phyloP scores from a whole-genome alignment of 1,140 invertebrate genomes.

The Heliconius eleuchia region DNA sequence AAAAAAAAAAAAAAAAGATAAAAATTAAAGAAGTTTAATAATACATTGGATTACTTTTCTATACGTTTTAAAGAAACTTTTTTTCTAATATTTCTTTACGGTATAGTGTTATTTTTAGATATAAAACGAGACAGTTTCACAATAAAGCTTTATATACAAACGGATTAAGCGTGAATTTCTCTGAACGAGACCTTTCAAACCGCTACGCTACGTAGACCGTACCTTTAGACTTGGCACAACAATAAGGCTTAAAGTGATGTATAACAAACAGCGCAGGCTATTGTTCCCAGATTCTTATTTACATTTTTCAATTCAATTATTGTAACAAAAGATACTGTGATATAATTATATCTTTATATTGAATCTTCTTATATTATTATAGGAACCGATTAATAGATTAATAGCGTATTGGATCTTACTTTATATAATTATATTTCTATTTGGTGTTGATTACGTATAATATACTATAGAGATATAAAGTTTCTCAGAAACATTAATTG shows the following conservation, averaged over 20 bases:
- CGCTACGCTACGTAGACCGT: not conserved
- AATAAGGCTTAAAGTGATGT: slow-evolving; percentile 25
- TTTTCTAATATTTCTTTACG: not conserved
- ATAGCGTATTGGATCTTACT: not conserved
- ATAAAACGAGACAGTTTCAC: slow-evolving; percentile 10
- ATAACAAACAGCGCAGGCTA: slow-evolving; percentile 19
- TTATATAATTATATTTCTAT: too few relatives aligned
- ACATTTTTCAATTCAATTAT: slow-evolving; percentile 14
- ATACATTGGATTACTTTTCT: not conserved
- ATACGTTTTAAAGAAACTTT: not conserved
- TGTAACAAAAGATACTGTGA: not conserved
- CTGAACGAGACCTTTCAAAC: slow-evolving; percentile 20
- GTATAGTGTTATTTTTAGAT: not conserved
- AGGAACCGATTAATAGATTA: too few relatives aligned
- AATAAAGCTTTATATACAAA: slow-evolving; percentile 12
- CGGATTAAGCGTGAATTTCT: slow-evolving; percentile 17
- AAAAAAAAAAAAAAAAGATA: too few relatives aligned
- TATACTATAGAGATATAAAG: too few relatives aligned
- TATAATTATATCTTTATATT: not conserved
- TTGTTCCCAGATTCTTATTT: not conserved
- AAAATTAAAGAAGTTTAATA: too few relatives aligned
- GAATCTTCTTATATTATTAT: not conserved
- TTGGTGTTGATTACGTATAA: too few relatives aligned
- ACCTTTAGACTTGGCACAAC: slow-evolving; percentile 22
- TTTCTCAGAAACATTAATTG: too few relatives aligned